Evolutionary conservation across 64 coral and sea anemone species (phyloP).

Genomic region (Actinia equina): DNA sequence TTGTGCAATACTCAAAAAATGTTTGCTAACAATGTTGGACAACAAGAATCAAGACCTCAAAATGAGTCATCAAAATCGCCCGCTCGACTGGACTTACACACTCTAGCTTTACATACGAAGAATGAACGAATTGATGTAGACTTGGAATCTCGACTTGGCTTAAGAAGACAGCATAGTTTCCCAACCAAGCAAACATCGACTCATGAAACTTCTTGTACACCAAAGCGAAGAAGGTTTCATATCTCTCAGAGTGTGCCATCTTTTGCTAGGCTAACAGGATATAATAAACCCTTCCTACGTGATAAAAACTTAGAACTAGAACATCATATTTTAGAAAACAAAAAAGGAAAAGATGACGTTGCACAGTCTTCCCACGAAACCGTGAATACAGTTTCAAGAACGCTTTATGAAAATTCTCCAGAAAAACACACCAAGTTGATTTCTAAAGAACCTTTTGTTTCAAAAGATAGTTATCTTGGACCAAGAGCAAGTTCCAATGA

Average conservation of each 20-base stretch:
- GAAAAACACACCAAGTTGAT: neutral
- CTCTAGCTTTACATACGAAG: neutral
- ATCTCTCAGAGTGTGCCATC: neutral
- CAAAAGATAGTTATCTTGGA: neutral
- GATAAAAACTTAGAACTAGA: neutral
- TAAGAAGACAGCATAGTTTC: neutral
- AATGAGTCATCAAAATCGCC: neutral
- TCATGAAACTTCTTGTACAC: neutral
- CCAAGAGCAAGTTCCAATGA: neutral
- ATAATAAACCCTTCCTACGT: neutral
- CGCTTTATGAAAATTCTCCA: neutral
- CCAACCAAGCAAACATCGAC: neutral
- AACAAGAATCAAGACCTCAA: neutral
- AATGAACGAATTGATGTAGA: neutral
- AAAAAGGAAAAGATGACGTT: neutral
- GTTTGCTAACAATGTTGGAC: neutral
- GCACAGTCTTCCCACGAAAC: neutral
- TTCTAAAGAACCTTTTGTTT: neutral
- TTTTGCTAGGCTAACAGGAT: no score
- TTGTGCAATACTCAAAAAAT: neutral
- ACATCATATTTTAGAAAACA: neutral
- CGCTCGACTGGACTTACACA: neutral
- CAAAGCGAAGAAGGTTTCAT: neutral
- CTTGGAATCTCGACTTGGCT: neutral
- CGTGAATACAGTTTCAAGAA: neutral